Conservation (phyloP, 1,140 invertebrate species). For the Sinonovacula constricta region DNA sequence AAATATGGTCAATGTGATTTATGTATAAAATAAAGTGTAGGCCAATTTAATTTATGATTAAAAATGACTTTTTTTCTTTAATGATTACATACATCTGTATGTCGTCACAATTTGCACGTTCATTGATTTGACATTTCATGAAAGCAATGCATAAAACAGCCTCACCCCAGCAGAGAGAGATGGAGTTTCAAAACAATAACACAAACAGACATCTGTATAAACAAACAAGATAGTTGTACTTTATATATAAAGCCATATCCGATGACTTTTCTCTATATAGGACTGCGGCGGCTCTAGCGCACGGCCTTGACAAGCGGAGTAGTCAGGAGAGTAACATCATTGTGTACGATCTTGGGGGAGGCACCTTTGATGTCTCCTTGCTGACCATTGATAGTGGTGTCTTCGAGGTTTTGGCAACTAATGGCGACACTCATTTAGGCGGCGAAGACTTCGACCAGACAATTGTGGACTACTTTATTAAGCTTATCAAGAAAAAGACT, state of each 20-base stretch:
- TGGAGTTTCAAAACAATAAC: too few species aligned
- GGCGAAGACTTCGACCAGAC: slow-evolving; percentile 99
- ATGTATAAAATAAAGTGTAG: too few species aligned
- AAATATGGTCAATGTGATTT: too few species aligned
- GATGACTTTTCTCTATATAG: slow-evolving; percentile 54
- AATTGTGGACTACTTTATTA: slow-evolving; percentile 99
- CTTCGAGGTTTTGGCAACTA: slow-evolving; percentile 94
- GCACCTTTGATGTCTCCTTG: slow-evolving; percentile 99
- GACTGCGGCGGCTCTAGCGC: slow-evolving; percentile 99
- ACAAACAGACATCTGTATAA: too few species aligned
- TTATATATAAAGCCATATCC: not conserved
- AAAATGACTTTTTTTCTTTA: too few species aligned
- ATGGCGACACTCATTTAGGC: slow-evolving; percentile 96
- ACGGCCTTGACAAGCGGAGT: slow-evolving; percentile 99
- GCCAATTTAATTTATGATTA: too few species aligned
- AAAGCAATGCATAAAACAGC: too few species aligned
- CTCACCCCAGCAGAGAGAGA: too few species aligned
- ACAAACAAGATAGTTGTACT: not conserved
- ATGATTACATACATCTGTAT: too few species aligned
- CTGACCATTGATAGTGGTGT: slow-evolving; percentile 99
- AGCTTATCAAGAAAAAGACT: slow-evolving; percentile 99
- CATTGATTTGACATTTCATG: too few species aligned
- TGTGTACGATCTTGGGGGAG: slow-evolving; percentile 99
- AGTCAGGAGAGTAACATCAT: slow-evolving; percentile 97
- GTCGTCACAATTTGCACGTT: too few species aligned